Percentiles rank a stretch among this genome's conserved stretches.
Evolutionary conservation across 2,888 invertebrate species (phyloP).

Genomic region (Pasiphila rectangulata): DNA sequence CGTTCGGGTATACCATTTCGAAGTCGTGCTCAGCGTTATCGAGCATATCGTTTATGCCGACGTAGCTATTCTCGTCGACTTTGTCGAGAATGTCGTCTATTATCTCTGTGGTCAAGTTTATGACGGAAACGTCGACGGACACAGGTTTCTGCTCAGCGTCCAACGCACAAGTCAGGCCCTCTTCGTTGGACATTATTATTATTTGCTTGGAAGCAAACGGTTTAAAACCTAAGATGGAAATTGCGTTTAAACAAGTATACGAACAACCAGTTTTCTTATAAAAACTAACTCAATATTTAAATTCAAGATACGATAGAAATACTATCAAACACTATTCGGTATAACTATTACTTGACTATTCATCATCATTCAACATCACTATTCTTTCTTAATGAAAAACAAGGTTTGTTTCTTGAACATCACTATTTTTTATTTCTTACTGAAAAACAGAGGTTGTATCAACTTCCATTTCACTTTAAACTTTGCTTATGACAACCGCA

Average conservation of each 20-base stretch:
- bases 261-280: no score
- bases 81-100: constrained; percentile 56
- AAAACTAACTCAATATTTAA: no score
- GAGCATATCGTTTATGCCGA: constrained; percentile 23
- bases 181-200: constrained; percentile 55
- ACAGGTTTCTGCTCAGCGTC: constrained; percentile 20
- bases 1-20: constrained; percentile 51
- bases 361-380: no score
- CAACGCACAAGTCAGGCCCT: constrained; percentile 54
- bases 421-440: no score
- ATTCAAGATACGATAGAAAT: no score
- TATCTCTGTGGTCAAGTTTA: constrained; percentile 44
- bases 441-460: no score
- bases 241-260: background rate
- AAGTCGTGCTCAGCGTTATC: constrained; percentile 47
- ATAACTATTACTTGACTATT: no score
- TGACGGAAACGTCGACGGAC: constrained; percentile 26
- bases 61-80: constrained; percentile 45
- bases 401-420: no score
- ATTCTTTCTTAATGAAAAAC: no score
- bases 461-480: no score
- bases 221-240: constrained; percentile 60
- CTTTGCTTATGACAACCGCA: no score
- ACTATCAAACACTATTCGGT: background rate
- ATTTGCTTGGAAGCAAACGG: constrained; percentile 69